Conservation (phyloP, 2,797 vertebrate genomes). For the Mus caroli region DNA sequence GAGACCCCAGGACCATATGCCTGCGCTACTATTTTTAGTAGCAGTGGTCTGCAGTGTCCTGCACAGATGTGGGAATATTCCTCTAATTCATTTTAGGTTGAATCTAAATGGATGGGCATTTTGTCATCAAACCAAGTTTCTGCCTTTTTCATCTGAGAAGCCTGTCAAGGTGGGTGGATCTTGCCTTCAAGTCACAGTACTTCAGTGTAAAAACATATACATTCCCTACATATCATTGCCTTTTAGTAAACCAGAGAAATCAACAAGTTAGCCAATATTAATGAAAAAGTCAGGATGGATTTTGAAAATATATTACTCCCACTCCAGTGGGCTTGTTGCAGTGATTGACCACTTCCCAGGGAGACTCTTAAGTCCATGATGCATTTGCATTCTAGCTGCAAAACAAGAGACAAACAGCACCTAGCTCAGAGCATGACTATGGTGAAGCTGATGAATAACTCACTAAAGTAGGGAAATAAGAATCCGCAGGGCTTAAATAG, state of each 20-base stretch:
- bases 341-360: constrained; percentile 43
- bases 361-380: constrained; percentile 55
- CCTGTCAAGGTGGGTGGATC: constrained; percentile 20
- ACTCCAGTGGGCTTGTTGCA: neutral
- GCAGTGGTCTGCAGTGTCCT: neutral
- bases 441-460: constrained; percentile 39
- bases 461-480: neutral
- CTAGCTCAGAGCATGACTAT: neutral
- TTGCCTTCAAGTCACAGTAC: constrained; percentile 60
- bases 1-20: neutral
- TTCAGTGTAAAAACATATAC: constrained; percentile 24
- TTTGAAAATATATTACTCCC: constrained; percentile 13
- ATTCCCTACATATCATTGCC: neutral
- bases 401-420: neutral
- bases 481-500: constrained; percentile 27
- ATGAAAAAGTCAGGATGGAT: constrained; percentile 26
- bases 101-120: constrained; percentile 39
- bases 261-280: constrained; percentile 19
- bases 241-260: constrained; percentile 15
- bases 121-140: constrained; percentile 57
- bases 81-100: constrained; percentile 34
- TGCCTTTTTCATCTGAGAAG: constrained; percentile 43
- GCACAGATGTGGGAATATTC: neutral
- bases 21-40: neutral
- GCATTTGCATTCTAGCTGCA: neutral